Conservation (phyloP, 2,888 invertebrate species). For the Cephus rjabovi region DNA sequence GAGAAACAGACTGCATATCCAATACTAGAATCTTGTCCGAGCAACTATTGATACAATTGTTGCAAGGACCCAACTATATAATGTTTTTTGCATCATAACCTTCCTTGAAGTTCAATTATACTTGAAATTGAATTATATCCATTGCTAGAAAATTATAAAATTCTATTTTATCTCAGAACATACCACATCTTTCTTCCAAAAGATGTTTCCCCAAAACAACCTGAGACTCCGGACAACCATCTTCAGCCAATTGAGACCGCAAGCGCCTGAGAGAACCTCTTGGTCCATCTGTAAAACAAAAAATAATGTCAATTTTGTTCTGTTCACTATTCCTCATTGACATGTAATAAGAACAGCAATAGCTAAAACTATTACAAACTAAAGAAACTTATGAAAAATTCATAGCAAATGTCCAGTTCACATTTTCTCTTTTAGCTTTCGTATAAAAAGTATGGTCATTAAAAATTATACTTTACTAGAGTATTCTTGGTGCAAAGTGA, state of each 20-base stretch:
- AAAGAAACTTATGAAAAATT: too few relatives aligned
- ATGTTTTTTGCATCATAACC: too few relatives aligned
- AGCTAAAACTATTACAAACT: too few relatives aligned
- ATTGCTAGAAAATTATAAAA: not conserved
- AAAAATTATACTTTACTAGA: too few relatives aligned
- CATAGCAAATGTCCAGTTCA: too few relatives aligned
- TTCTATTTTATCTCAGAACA: conserved; percentile 33
- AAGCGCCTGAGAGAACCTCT: conserved; percentile 75
- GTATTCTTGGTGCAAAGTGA: too few relatives aligned
- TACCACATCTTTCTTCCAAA: conserved; percentile 83
- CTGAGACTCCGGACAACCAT: conserved; percentile 91
- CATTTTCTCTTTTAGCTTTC: too few relatives aligned
- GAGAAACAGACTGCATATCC: not conserved
- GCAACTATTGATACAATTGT: not conserved
- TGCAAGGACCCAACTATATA: too few relatives aligned
- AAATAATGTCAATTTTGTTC: conserved; percentile 28
- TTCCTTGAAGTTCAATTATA: too few relatives aligned
- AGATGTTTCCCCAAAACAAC: conserved; percentile 87
- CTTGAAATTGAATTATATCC: not conserved
- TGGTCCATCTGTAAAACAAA: conserved; percentile 71
- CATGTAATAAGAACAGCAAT: too few relatives aligned
- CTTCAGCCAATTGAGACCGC: conserved; percentile 82
- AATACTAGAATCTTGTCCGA: not conserved
- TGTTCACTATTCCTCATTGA: too few relatives aligned
- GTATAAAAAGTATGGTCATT: too few relatives aligned